phyloP scores from a whole-genome alignment of 2,797 vertebrate species.

The Enteromius radiatus region DNA sequence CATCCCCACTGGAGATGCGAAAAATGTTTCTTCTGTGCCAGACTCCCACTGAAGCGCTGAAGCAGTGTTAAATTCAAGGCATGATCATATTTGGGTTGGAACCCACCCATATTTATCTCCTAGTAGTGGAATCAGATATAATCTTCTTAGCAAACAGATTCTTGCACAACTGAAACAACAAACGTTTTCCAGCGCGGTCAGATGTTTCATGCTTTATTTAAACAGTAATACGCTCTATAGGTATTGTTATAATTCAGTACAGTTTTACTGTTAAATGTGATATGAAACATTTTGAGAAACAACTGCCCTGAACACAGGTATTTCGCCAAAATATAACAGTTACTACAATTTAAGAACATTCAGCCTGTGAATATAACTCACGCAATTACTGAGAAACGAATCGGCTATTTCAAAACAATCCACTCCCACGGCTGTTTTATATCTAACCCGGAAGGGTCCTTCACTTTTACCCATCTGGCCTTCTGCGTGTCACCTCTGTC shows the following conservation, averaged over 20 bases:
- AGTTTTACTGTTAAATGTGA: not conserved
- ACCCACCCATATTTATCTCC: conserved; percentile 30
- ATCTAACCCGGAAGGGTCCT: conserved; percentile 34
- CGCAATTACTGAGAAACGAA: conserved; percentile 21
- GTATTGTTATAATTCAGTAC: not conserved
- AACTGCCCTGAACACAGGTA: not conserved
- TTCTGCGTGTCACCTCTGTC: conserved; percentile 3
- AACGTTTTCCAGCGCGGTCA: not conserved
- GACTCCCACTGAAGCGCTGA: conserved; percentile 4
- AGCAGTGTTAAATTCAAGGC: conserved; percentile 24
- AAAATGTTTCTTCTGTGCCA: conserved; percentile 6
- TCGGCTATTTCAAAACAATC: conserved; percentile 24
- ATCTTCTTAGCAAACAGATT: conserved; percentile 13
- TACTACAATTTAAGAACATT: not conserved
- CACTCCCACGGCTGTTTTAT: not conserved
- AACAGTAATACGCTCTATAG: not conserved
- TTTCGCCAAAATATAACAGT: not conserved
- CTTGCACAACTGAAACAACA: conserved; percentile 26
- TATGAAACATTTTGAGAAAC: not conserved
- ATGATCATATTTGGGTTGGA: conserved; percentile 37
- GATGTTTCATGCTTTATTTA: not conserved
- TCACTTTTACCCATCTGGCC: not conserved
- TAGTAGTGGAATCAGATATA: conserved; percentile 37
- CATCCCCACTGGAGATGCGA: not conserved
- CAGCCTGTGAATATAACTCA: not conserved